These are phyloP conservation scores for Rhea americana DNA, from an alignment of 2,113 vertebrate genomes.

Conservation along the genomic window DNA sequence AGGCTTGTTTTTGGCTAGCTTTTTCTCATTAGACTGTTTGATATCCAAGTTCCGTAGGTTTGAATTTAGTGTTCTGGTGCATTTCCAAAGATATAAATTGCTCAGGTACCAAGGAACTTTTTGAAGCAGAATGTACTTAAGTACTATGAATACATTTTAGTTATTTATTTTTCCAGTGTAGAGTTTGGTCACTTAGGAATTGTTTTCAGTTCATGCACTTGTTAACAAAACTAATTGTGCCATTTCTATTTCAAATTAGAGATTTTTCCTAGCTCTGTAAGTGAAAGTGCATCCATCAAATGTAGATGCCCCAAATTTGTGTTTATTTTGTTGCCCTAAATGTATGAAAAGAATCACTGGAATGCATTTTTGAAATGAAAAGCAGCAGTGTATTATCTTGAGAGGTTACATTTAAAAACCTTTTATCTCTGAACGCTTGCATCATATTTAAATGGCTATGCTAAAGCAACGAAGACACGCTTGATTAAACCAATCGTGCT, in stretches of 20 bases:
- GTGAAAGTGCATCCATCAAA: neutral
- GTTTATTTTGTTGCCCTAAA: neutral
- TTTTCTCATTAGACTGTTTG: neutral
- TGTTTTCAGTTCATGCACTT: neutral
- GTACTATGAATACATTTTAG: neutral
- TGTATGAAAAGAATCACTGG: neutral
- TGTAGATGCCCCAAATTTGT: neutral
- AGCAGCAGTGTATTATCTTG: neutral
- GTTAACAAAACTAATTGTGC: neutral
- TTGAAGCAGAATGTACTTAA: neutral
- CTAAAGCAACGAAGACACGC: neutral
- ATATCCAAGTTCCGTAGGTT: neutral
- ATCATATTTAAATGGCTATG: neutral
- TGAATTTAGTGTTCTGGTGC: neutral
- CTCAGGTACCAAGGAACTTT: neutral
- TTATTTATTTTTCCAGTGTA: too few relatives aligned
- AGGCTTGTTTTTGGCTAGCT: neutral
- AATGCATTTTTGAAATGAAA: neutral
- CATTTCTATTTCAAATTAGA: neutral
- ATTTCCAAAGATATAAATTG: neutral
- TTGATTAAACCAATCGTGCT: slow-evolving; percentile 28
- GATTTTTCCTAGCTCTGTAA: neutral
- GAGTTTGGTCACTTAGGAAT: neutral
- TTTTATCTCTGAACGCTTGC: neutral
- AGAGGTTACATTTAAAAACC: slow-evolving; percentile 23